Evolutionary conservation across 2,113 vertebrate species (phyloP).

Genomic region (Callithrix jacchus): DNA sequence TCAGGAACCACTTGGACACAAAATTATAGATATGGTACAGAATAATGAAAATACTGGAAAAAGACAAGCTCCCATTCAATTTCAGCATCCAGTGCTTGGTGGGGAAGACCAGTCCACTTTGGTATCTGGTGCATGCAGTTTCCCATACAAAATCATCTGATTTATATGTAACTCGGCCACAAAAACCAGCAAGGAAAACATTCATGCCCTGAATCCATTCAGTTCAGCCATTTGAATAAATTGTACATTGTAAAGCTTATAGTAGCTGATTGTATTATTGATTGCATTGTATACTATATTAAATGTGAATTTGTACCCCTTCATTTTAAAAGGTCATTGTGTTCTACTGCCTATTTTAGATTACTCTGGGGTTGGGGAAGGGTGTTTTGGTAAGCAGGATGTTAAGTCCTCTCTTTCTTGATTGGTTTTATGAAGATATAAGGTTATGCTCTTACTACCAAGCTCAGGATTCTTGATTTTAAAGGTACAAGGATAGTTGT

Average conservation of each 20-base stretch:
- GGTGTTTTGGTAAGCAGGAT: conserved; percentile 83
- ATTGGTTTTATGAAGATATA: conserved; percentile 89
- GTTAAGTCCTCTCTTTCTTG: conserved; percentile 82
- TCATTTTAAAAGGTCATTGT: conserved; percentile 90
- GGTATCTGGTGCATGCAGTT: background rate
- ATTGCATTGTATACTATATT: conserved; percentile 89
- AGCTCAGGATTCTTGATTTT: conserved; percentile 90
- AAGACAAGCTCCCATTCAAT: background rate
- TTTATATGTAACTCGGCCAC: background rate
- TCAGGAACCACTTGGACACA: conserved; percentile 89
- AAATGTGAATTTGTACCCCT: conserved; percentile 93
- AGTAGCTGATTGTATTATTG: conserved; percentile 88
- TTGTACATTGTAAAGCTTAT: conserved; percentile 99
- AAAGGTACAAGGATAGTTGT: conserved; percentile 88
- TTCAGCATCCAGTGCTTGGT: conserved; percentile 48
- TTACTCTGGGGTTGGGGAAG: conserved; percentile 77
- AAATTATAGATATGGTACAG: conserved; percentile 86
- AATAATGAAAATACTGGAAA: conserved; percentile 77
- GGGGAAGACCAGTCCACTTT: background rate
- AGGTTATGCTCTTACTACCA: conserved; percentile 90
- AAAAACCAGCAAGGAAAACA: background rate
- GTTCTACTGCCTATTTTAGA: conserved; percentile 88
- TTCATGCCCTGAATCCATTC: background rate
- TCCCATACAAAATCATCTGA: background rate
- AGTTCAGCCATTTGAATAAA: conserved; percentile 95